Base-by-base conservation (phyloP, 1,140 invertebrate species). In the Temnothorax nylanderi region DNA sequence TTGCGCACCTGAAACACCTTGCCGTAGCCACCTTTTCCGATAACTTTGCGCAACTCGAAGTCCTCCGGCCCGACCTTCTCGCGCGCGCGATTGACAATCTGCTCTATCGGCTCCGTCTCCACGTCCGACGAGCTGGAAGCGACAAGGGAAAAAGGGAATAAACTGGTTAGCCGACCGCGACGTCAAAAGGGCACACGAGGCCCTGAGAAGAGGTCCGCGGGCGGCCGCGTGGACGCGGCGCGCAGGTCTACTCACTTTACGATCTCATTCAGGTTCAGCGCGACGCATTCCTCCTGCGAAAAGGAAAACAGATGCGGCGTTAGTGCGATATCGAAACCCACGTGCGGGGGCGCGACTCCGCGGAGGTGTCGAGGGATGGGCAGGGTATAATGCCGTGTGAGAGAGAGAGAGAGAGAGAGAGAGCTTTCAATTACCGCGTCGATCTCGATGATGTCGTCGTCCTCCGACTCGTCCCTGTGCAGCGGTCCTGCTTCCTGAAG, bases 11-110 rank as follows among this genome's bases (percentile, higher is more conserved):
- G 98, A 94, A 98, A 98, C 72, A 99, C 99, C 96, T 99, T 99
- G 92, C 99, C 99, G 97, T 99, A 99, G 56, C 99, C 99, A 89
- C 99, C 99, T 97, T 99, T 99, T 8, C 99, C 99, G 54, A 99
- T 96, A 77, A 99, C 99, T 96, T 98, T 99, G 65, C 98, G 96
- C 60, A 99, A 95, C 95, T 99, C 98, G 96, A 99, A 99, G 96
- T 99, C 98, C 94, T 98, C 96, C 49, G 98, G 98, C 8, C 98
- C 98, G 84, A 97, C 97, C 94, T 98, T 97, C 91, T 98, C 96
- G 89, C 96, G 96, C 32, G 97, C 98, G 64, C 97, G 97, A 95
- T 99, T 99, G 1, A 99, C 98, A 96, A 97, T 98, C 91, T 98
- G 97, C 94, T 99, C 98, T 84, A 99, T 95, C 91, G 98, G 97